These are phyloP conservation scores for Brachystomella parvula DNA, from an alignment of 1,140 invertebrate species.

Conservation along the genomic window DNA sequence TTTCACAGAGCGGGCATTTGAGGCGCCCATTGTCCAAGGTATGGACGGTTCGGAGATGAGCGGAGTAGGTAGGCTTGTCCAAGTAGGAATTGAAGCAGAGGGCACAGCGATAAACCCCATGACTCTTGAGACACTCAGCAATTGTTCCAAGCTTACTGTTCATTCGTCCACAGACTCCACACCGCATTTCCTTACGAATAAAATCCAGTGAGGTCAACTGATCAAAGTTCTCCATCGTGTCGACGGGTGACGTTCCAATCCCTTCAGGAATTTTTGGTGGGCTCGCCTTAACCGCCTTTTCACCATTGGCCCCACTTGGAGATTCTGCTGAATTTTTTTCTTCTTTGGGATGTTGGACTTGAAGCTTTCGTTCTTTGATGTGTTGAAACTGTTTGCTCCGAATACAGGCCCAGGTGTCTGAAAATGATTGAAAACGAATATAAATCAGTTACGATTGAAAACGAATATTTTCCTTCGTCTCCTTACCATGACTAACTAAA, in stretches of 20 bases:
- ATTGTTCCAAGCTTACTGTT: slow-evolving; percentile 20
- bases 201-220: slow-evolving; percentile 12
- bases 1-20: slow-evolving; percentile 29
- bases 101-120: slow-evolving; percentile 32
- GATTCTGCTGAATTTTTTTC: not conserved
- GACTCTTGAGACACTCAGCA: slow-evolving; percentile 25
- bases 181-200: slow-evolving; percentile 13
- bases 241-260: slow-evolving; percentile 30
- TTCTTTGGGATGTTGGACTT: not conserved
- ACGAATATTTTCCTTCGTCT: too few relatives aligned
- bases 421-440: too few relatives aligned
- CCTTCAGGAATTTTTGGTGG: slow-evolving; percentile 19
- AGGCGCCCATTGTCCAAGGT: not conserved
- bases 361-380: slow-evolving; percentile 7
- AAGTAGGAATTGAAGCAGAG: slow-evolving; percentile 36
- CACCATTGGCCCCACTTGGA: not conserved
- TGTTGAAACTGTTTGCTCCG: slow-evolving; percentile 13
- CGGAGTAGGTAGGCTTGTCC: slow-evolving; percentile 15
- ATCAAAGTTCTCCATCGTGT: slow-evolving; percentile 24
- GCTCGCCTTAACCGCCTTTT: slow-evolving; percentile 5
- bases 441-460: too few relatives aligned
- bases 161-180: slow-evolving; percentile 24
- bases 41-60: slow-evolving; percentile 30
- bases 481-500: slow-evolving; percentile 25
- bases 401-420: not conserved